Conservation (phyloP, 1,140 invertebrate species). For the Geopemphigus sp. region DNA sequence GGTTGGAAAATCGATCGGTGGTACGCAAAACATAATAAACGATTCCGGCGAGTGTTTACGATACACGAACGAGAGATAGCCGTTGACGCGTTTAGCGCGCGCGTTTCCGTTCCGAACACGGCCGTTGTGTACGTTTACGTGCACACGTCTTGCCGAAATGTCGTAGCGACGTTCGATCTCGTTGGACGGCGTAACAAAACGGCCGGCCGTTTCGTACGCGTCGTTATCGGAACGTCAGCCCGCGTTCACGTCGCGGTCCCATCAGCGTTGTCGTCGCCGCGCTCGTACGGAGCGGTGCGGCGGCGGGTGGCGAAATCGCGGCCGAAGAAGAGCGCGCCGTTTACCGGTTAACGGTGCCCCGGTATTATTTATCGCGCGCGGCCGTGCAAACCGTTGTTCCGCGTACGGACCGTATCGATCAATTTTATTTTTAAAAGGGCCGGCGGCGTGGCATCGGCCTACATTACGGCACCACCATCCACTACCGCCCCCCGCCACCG, state of each 20-base stretch:
- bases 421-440: constrained; percentile 30
- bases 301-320: neutral
- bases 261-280: neutral
- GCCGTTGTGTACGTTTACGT: neutral
- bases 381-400: too few species aligned
- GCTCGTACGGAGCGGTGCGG: neutral
- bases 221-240: constrained; percentile 33
- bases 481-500: too few species aligned
- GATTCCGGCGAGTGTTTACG: too few species aligned
- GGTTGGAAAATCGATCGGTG: too few species aligned
- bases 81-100: too few species aligned
- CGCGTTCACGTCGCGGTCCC: constrained; percentile 2
- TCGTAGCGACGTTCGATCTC: neutral
- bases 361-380: constrained; percentile 36
- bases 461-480: constrained; percentile 18
- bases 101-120: too few species aligned
- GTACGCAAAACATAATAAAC: too few species aligned
- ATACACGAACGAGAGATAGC: too few species aligned
- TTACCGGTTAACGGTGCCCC: too few species aligned
- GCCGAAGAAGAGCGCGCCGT: too few species aligned
- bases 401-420: constrained; percentile 37
- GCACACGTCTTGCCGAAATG: neutral
- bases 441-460: neutral
- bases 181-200: constrained; percentile 10
- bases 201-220: constrained; percentile 36